A percentile compares a stretch with the other conserved stretches of the same genome.
These are phyloP conservation scores for Myiopsitta monachus DNA, from an alignment of 2,113 vertebrate species.

Conservation along the genomic window DNA sequence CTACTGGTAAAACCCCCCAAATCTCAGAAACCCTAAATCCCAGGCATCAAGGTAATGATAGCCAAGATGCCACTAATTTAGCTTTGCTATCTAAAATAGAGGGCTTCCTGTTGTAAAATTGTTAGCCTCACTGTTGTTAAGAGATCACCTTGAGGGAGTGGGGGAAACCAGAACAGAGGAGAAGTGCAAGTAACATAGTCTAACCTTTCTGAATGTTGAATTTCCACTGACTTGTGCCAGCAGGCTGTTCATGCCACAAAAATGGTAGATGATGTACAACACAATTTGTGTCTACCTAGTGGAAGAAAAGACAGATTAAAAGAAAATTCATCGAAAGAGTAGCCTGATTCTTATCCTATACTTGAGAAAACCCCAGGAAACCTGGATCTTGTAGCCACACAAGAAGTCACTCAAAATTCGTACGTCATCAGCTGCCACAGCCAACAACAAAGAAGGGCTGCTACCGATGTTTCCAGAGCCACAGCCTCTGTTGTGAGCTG, in stretches of 20 bases:
- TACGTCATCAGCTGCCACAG: background rate
- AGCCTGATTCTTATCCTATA: background rate
- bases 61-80: background rate
- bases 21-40: background rate
- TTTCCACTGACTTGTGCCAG: slow-evolving; percentile 3
- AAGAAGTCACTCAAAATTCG: background rate
- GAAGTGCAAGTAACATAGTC: background rate
- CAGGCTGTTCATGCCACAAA: background rate
- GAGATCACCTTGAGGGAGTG: background rate
- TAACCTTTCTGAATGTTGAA: slow-evolving; percentile 7
- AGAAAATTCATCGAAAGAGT: background rate
- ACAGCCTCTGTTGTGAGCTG: background rate
- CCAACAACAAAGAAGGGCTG: background rate
- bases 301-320: background rate
- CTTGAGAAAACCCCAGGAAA: background rate
- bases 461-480: background rate
- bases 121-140: background rate
- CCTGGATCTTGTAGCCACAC: background rate
- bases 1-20: background rate
- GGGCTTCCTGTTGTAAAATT: background rate
- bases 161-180: background rate
- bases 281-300: background rate
- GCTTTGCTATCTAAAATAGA: background rate
- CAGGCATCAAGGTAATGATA: background rate
- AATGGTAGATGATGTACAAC: slow-evolving; percentile 1